These are phyloP conservation scores for Tipula lateralis DNA, from an alignment of 2,888 invertebrate genomes.

Conservation along the genomic window DNA sequence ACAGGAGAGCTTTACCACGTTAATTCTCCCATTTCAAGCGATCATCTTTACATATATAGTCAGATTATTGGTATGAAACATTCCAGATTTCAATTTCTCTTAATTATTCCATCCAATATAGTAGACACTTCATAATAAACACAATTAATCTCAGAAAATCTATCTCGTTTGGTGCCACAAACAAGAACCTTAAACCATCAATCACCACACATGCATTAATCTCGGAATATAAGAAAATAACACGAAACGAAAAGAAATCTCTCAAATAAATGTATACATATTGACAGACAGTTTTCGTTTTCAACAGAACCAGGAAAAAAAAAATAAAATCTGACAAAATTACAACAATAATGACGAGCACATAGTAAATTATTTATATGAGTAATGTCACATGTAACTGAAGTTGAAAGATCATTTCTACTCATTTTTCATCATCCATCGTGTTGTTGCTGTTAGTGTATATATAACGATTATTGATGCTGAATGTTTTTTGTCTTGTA, in stretches of 20 bases:
- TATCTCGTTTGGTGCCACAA: background rate
- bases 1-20: too few relatives aligned
- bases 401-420: slow-evolving; percentile 26
- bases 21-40: too few relatives aligned
- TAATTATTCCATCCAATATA: background rate
- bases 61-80: too few relatives aligned
- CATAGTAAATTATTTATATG: slow-evolving; percentile 9
- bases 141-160: background rate
- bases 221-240: background rate
- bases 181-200: background rate
- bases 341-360: background rate
- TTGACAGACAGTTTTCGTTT: slow-evolving; percentile 19
- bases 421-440: slow-evolving; percentile 20
- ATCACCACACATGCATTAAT: slow-evolving; percentile 13
- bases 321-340: background rate
- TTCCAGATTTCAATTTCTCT: background rate
- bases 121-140: background rate
- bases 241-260: background rate
- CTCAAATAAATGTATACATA: background rate
- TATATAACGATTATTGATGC: background rate
- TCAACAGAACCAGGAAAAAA: too few relatives aligned
- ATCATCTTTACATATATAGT: too few relatives aligned
- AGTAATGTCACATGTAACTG: slow-evolving; percentile 25
- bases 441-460: background rate
- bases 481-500: background rate